Conservation (phyloP, 2,797 vertebrate species). For the Limnodromus scolopaceus region DNA sequence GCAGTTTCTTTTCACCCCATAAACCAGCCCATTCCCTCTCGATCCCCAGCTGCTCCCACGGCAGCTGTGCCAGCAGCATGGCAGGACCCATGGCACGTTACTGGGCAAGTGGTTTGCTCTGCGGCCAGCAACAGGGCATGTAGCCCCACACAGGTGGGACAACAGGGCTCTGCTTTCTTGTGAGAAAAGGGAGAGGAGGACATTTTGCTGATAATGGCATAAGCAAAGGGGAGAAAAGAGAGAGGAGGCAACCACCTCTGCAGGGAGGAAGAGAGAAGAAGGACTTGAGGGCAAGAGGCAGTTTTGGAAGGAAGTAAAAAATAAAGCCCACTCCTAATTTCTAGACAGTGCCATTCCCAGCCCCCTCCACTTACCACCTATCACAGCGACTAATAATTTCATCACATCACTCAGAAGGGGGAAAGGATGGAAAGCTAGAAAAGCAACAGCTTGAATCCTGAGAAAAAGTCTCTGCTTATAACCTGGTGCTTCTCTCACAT, state of each 20-base stretch:
- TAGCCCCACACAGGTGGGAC: neutral
- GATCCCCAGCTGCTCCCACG: constrained; percentile 6
- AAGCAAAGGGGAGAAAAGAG: neutral
- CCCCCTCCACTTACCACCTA: neutral
- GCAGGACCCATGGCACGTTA: rapidly evolving
- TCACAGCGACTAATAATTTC: neutral
- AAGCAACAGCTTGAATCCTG: neutral
- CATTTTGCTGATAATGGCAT: neutral
- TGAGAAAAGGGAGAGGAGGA: neutral
- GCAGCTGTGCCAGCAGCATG: neutral
- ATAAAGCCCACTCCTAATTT: neutral
- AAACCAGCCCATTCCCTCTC: neutral
- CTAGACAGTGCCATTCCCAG: neutral
- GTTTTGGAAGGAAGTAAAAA: neutral
- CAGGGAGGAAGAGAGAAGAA: neutral
- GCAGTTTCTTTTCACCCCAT: neutral
- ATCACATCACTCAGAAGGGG: neutral
- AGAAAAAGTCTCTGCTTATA: constrained; percentile 3
- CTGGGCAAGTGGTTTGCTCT: neutral
- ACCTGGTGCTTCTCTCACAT: neutral
- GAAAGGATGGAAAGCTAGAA: neutral
- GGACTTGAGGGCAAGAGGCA: neutral
- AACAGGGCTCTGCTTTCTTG: neutral
- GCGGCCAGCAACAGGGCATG: neutral
- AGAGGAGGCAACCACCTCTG: neutral